These are phyloP conservation scores for Diplazon laetatorius DNA, from an alignment of 2,888 invertebrate species.

Conservation along the genomic window DNA sequence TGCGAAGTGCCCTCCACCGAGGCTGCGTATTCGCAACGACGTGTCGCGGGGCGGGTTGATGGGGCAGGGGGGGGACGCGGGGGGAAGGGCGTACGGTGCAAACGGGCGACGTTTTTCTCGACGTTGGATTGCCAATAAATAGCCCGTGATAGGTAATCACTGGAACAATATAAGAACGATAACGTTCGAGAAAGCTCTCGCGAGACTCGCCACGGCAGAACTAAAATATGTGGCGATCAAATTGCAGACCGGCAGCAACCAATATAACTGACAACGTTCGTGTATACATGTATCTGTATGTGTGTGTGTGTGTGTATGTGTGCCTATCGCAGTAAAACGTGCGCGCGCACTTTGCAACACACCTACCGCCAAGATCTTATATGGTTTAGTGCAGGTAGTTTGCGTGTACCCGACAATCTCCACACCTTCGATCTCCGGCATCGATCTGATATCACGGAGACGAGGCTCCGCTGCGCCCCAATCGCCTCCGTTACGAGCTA, in stretches of 20 bases:
- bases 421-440: slow-evolving; percentile 50
- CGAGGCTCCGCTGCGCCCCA: slow-evolving; percentile 12
- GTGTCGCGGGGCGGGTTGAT: slow-evolving; percentile 23
- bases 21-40: slow-evolving; percentile 49
- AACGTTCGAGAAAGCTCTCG: slow-evolving; percentile 45
- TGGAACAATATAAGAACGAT: slow-evolving; percentile 69
- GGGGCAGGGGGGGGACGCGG: neutral
- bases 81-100: slow-evolving; percentile 12
- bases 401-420: slow-evolving; percentile 43
- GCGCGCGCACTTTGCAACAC: slow-evolving; percentile 25
- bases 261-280: slow-evolving; percentile 6
- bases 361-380: slow-evolving; percentile 58
- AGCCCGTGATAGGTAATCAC: slow-evolving; percentile 66
- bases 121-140: slow-evolving; percentile 68
- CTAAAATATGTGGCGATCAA: slow-evolving; percentile 67
- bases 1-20: slow-evolving; percentile 43
- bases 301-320: neutral
- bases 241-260: slow-evolving; percentile 64
- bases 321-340: slow-evolving; percentile 4
- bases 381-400: slow-evolving; percentile 43
- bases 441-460: slow-evolving; percentile 36
- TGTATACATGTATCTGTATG: neutral
- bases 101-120: slow-evolving; percentile 45
- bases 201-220: slow-evolving; percentile 9
- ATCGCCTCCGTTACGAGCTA: slow-evolving; percentile 12